These are phyloP conservation scores for Falco peregrinus DNA, from an alignment of 2,797 vertebrate genomes.

Conservation along the genomic window DNA sequence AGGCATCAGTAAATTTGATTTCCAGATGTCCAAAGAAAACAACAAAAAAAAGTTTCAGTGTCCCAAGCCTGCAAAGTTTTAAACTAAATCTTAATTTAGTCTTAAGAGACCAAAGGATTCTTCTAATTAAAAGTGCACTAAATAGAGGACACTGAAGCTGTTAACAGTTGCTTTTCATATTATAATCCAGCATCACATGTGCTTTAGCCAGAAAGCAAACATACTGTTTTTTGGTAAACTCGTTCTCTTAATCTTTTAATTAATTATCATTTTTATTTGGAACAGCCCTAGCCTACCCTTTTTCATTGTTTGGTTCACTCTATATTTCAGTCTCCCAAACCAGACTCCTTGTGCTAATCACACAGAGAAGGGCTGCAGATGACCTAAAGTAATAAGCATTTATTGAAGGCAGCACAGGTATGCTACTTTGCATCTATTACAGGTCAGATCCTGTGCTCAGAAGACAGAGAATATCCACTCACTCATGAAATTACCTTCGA, in stretches of 20 bases:
- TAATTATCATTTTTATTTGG: background rate
- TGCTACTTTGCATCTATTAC: background rate
- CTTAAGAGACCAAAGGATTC: background rate
- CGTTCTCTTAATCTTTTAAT: background rate
- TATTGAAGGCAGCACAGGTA: background rate
- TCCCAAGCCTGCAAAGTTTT: background rate
- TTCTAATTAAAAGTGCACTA: background rate
- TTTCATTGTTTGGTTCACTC: background rate
- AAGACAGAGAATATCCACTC: background rate
- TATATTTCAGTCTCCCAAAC: background rate
- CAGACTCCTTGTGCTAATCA: background rate
- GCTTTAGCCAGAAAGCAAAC: background rate
- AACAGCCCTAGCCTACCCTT: background rate
- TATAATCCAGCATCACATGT: background rate
- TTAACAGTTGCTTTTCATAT: background rate
- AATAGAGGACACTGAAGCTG: background rate
- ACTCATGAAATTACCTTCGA: background rate
- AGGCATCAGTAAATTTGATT: background rate
- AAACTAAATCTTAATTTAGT: background rate
- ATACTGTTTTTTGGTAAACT: background rate
- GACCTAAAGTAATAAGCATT: background rate
- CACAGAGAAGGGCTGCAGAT: background rate
- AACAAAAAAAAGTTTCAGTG: background rate
- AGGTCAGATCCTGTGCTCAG: background rate
- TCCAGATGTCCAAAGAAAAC: background rate